Evolutionary conservation across 2,113 vertebrate genomes (phyloP), one percentile per base, ranked within the genome.

Genomic region (Asarcornis scutulata): DNA sequence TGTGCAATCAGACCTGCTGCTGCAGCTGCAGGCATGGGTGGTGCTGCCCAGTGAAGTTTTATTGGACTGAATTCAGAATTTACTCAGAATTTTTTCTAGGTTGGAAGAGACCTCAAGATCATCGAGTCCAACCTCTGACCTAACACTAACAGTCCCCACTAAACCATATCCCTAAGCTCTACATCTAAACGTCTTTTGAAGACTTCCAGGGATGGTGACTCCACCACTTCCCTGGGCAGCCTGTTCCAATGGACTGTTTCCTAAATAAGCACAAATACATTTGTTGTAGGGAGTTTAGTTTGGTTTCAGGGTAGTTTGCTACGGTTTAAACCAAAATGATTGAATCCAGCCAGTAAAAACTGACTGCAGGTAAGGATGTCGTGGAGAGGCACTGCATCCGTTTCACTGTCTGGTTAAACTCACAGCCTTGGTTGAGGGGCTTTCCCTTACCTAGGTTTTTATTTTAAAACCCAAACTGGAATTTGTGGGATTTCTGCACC

Each of bases 211-310:
- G n/a, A n/a, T n/a, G n/a, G n/a, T n/a, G n/a, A n/a, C n/a, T n/a
- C n/a, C n/a, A n/a, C n/a, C n/a, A n/a, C n/a, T n/a, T n/a, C n/a
- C n/a, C n/a, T n/a, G n/a, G n/a, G n/a, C n/a, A n/a, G n/a, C n/a
- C n/a, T n/a, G n/a, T n/a, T n/a, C n/a, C n/a, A n/a, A n/a, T n/a
- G n/a, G n/a, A n/a, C n/a, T n/a, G n/a, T n/a, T n/a, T n/a, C n/a
- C n/a, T n/a, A n/a, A 22, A 15, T 1, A 2, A 76, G 3, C 44
- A 2, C 2, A 2, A 26, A 31, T 8, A 9, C 0, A 0, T 32
- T 7, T 1, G 8, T 1, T 31, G 8, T 14, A 0, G 1, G 17
- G 32, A 2, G 25, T 48, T 72, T 1, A 0, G 1, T 22, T 64
- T 2, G 62, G 21, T 86, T 68, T 38, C 16, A 3, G 46, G 38